phyloP scores from a whole-genome alignment of 2,888 invertebrate genomes.

The Notodonta ziczac region DNA sequence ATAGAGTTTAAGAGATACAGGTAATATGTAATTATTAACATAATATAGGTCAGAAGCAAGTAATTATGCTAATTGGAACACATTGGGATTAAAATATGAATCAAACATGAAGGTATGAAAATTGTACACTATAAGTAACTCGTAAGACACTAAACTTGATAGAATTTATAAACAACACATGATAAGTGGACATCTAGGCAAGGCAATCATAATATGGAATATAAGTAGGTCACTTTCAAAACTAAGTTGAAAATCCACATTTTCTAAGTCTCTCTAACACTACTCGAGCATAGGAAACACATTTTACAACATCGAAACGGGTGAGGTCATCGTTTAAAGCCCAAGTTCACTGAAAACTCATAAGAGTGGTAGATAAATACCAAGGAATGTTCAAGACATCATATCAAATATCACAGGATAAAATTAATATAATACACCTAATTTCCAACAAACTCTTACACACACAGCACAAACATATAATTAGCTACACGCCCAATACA shows the following conservation, averaged over 20 bases:
- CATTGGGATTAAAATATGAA: too few species aligned
- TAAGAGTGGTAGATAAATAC: slow-evolving; percentile 18
- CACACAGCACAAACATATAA: slow-evolving; percentile 52
- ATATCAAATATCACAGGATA: slow-evolving; percentile 18
- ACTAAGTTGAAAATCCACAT: not conserved
- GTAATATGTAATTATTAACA: too few species aligned
- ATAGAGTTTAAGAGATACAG: too few species aligned
- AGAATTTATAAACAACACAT: too few species aligned
- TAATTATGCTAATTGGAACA: too few species aligned
- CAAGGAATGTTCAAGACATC: slow-evolving; percentile 27
- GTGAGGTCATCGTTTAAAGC: slow-evolving; percentile 59
- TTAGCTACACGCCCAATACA: slow-evolving; percentile 15
- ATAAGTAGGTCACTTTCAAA: slow-evolving; percentile 34
- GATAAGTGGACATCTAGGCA: not conserved
- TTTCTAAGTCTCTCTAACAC: not conserved
- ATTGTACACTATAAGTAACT: too few species aligned
- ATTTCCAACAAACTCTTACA: slow-evolving; percentile 15
- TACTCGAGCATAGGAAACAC: not conserved
- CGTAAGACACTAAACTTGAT: too few species aligned
- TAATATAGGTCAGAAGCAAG: too few species aligned
- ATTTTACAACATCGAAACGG: slow-evolving; percentile 36
- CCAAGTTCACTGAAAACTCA: slow-evolving; percentile 30
- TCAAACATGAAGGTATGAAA: too few species aligned
- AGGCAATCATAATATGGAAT: not conserved
- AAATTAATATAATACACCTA: slow-evolving; percentile 6